Base-by-base conservation (phyloP, 2,888 invertebrate genomes). In the Eupithecia pulchellata region DNA sequence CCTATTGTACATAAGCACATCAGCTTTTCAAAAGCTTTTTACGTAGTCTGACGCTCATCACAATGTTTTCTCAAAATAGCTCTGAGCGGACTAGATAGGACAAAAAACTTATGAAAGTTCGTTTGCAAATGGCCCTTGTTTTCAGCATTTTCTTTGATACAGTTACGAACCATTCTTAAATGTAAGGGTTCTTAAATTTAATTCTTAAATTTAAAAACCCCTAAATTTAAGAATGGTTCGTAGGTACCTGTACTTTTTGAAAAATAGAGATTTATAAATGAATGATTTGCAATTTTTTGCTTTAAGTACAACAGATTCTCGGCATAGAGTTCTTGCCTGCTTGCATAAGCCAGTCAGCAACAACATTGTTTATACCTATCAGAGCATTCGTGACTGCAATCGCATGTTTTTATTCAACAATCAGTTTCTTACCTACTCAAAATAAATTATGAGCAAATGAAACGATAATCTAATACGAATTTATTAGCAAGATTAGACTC, bases 11-110 rank as follows among this genome's bases (percentile, higher is more conserved):
- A n/a, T 61, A 66, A 60, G 66, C 52, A 61, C 69, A 72, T 72
- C 62, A 71, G 66, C 65, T 72, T 58, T 64, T 68, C 17, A 64
- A 72, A 64, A 69, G 58, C 47, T 72, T 68, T 67, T 72, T 55
- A 67, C 63, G 39, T 57, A n/a, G 52, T 36, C 63, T 52, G 55
- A 52, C 66, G 39, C 66, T 55, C 58, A 68, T 36, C 64, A 68
- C 62, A 64, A 68, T 68, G 68, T 55, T 63, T 67, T 61, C 63
- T 36, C 6, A 62, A 68, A 63, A 63, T 63, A 68, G 55, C 57
- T 42, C 60, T 32, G 27, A 27, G 17, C 39, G 36, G 34, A 36
- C 57, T 25, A 52, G 11, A 60, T 34, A 20, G 20, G 61, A 61
- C 61, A 34, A 61, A 29, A n/a, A 34, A 32, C 60, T 34, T 25